These are phyloP conservation scores for Chaetogeoica ovagalla DNA, from an alignment of 2,888 invertebrate genomes.

Conservation along the genomic window DNA sequence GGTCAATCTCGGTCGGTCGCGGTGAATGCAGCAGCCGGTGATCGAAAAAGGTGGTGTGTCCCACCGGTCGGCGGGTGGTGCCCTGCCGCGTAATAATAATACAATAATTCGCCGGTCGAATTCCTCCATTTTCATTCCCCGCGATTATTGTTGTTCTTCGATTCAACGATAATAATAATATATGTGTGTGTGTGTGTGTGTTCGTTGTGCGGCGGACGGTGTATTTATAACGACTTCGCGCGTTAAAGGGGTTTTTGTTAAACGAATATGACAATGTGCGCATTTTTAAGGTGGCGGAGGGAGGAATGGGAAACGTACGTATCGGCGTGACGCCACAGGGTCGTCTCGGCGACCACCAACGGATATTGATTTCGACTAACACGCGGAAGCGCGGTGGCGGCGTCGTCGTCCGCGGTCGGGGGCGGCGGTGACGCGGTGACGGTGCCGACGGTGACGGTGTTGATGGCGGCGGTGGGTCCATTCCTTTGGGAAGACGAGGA, in stretches of 20 bases:
- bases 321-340: constrained; percentile 50
- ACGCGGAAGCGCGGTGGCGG: constrained; percentile 62
- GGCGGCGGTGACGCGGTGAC: constrained; percentile 60
- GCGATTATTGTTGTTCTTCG: background rate
- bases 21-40: too few relatives aligned
- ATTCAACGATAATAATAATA: background rate
- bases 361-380: constrained; percentile 52
- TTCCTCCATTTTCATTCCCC: too few relatives aligned
- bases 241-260: background rate
- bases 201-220: background rate
- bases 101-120: background rate
- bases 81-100: background rate
- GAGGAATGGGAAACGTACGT: background rate
- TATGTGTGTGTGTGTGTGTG: too few relatives aligned
- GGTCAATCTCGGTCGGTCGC: background rate
- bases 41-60: too few relatives aligned
- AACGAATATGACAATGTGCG: background rate
- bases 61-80: too few relatives aligned
- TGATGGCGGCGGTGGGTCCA: constrained; percentile 61
- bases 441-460: constrained; percentile 59
- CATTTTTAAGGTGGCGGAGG: background rate
- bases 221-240: too few relatives aligned
- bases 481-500: constrained; percentile 48
- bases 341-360: constrained; percentile 42
- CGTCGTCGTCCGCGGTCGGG: constrained; percentile 54